A percentile compares a stretch with the other conserved stretches of the same genome.
These are phyloP conservation scores for Caenorhabditis sinica DNA, from an alignment of 2,888 invertebrate species.

Conservation along the genomic window DNA sequence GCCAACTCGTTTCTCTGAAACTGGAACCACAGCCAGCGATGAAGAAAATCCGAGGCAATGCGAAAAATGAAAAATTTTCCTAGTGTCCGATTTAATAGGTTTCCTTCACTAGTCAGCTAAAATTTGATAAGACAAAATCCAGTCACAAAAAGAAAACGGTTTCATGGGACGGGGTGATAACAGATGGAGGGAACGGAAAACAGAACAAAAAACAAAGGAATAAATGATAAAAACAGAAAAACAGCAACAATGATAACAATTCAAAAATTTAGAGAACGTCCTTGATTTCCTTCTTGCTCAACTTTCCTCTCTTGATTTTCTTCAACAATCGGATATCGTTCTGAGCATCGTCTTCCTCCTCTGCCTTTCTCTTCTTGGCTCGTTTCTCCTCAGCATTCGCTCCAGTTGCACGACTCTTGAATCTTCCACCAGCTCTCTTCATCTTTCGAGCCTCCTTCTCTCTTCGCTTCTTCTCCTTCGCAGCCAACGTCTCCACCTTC, in stretches of 20 bases:
- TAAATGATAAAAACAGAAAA: conserved; percentile 33
- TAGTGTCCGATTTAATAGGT: too few species aligned
- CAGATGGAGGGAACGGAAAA: conserved; percentile 26
- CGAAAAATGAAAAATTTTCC: too few species aligned
- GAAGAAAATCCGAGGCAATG: too few species aligned
- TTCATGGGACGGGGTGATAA: not conserved
- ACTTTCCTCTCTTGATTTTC: conserved; percentile 85
- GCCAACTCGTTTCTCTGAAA: too few species aligned
- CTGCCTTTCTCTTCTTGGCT: conserved; percentile 66
- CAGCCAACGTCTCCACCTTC: conserved; percentile 70
- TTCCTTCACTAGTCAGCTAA: too few species aligned
- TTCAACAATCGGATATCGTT: conserved; percentile 84
- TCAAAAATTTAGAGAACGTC: conserved; percentile 62
- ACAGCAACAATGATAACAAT: conserved; percentile 30
- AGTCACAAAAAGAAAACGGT: conserved; percentile 5
- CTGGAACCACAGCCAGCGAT: too few species aligned
- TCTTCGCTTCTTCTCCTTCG: conserved; percentile 67
- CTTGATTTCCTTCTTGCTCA: conserved; percentile 83
- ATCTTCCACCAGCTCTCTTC: conserved; percentile 63
- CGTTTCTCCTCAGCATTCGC: conserved; percentile 56
- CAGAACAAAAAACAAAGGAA: conserved; percentile 40
- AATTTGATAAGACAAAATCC: not conserved
- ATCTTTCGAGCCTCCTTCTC: conserved; percentile 67
- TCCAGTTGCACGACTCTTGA: conserved; percentile 54
- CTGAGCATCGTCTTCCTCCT: conserved; percentile 84